These are phyloP conservation scores for Macaca mulatta DNA, from an alignment of 2,113 vertebrate species.

Conservation along the genomic window DNA sequence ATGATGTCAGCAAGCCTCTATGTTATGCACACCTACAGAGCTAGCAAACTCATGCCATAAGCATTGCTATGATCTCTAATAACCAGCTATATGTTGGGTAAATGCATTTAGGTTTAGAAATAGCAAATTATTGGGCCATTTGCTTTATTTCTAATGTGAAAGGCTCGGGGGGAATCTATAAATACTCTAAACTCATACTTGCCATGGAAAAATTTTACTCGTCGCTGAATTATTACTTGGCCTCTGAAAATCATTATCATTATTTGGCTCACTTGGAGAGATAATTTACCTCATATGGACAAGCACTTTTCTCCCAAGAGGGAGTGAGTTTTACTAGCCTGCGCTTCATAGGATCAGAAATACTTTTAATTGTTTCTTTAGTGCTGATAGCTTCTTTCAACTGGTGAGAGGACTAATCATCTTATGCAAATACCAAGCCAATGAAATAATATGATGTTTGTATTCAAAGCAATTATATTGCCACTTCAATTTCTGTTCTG, in stretches of 20 bases:
- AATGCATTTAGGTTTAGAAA: conserved; percentile 64
- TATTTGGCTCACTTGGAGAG: conserved; percentile 75
- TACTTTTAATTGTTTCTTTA: conserved; percentile 77
- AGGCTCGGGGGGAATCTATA: conserved; percentile 64
- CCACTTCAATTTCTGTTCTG: conserved; percentile 55
- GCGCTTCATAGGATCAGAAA: conserved; percentile 63
- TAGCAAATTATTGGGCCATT: conserved; percentile 70
- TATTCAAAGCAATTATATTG: conserved; percentile 60
- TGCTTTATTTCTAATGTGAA: conserved; percentile 72
- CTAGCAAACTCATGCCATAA: not conserved
- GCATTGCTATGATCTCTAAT: conserved; percentile 44
- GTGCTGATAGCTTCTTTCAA: conserved; percentile 65
- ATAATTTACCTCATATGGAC: conserved; percentile 79
- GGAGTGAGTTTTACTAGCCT: conserved; percentile 63
- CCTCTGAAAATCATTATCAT: conserved; percentile 76
- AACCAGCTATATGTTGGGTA: conserved; percentile 50
- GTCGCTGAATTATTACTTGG: conserved; percentile 74
- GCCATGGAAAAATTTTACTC: conserved; percentile 73
- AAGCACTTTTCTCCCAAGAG: conserved; percentile 72
- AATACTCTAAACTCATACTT: conserved; percentile 71
- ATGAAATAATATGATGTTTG: conserved; percentile 72
- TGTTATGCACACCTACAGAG: not conserved
- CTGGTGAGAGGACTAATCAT: conserved; percentile 73
- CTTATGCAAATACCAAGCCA: conserved; percentile 73
- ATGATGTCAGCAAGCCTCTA: not conserved